Conservation (phyloP, 1,140 invertebrate species). For the Radopholus similis region DNA sequence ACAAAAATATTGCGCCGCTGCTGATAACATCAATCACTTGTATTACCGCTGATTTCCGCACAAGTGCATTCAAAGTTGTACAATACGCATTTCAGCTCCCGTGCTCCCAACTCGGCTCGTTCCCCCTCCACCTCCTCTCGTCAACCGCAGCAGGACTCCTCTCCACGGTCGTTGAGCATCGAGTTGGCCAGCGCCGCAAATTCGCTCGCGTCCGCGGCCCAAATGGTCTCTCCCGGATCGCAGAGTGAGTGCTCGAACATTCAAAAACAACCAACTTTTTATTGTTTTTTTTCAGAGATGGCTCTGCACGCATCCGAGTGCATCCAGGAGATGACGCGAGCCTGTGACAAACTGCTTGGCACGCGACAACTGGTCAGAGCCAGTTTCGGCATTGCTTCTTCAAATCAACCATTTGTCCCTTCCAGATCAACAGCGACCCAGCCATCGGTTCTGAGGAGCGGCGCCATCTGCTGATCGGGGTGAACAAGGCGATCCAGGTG, state of each 20-base stretch:
- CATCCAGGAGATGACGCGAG: slow-evolving; percentile 32
- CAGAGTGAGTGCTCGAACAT: background rate
- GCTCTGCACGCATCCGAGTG: slow-evolving; percentile 26
- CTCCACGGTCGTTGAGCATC: background rate
- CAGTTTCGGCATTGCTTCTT: background rate
- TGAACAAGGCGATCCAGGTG: slow-evolving; percentile 7
- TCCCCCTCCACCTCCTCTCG: background rate
- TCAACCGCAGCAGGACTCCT: background rate
- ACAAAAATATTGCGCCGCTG: no score
- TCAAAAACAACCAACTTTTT: background rate
- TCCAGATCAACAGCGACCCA: slow-evolving; percentile 22
- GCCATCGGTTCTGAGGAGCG: slow-evolving; percentile 13
- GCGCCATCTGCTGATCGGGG: slow-evolving; percentile 7
- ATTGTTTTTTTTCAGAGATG: slow-evolving; percentile 18
- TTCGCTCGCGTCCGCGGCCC: background rate
- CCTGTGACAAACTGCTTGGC: slow-evolving; percentile 26
- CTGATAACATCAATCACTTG: no score
- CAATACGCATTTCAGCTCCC: no score
- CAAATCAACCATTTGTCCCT: background rate
- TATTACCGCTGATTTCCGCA: no score
- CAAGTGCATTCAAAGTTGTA: no score
- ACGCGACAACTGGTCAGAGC: slow-evolving; percentile 26
- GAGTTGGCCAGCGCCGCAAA: background rate
- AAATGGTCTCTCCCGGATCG: slow-evolving; percentile 8
- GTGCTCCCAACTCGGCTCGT: background rate